These are phyloP conservation scores for Dendrolimus kikuchii DNA, from an alignment of 1,140 invertebrate genomes.

Conservation along the genomic window DNA sequence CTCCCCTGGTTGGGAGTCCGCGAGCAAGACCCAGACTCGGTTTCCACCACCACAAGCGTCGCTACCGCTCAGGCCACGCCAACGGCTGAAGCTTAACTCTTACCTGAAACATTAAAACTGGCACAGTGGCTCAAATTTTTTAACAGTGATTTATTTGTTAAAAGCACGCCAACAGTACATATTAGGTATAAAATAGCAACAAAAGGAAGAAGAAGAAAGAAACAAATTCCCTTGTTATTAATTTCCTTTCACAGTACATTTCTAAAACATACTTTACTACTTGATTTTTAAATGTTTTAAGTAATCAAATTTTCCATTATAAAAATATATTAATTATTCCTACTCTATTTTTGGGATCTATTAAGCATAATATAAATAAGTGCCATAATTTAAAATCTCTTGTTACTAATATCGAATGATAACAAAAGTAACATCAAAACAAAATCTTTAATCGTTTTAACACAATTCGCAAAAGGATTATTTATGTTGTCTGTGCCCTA, in stretches of 20 bases:
- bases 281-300: too few species aligned
- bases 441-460: constrained; percentile 5
- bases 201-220: too few species aligned
- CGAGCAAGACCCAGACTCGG: constrained; percentile 62
- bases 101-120: constrained; percentile 1
- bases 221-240: too few species aligned
- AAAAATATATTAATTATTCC: too few species aligned
- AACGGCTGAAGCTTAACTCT: constrained; percentile 32
- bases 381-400: too few species aligned
- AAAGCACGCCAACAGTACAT: constrained; percentile 8
- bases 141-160: constrained; percentile 22
- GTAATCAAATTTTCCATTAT: too few species aligned
- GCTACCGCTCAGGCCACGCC: constrained; percentile 36
- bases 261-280: too few species aligned
- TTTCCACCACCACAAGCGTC: constrained; percentile 44
- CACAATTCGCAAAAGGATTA: constrained; percentile 3
- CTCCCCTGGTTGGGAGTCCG: constrained; percentile 81
- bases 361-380: too few species aligned
- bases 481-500: constrained; percentile 3
- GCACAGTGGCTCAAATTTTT: constrained; percentile 8
- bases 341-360: too few species aligned
- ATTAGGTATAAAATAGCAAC: not conserved
- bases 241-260: too few species aligned
- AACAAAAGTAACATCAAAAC: not conserved
- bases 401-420: too few species aligned